Base-by-base conservation (phyloP, 2,888 invertebrate species). In the Tachina lurida region DNA sequence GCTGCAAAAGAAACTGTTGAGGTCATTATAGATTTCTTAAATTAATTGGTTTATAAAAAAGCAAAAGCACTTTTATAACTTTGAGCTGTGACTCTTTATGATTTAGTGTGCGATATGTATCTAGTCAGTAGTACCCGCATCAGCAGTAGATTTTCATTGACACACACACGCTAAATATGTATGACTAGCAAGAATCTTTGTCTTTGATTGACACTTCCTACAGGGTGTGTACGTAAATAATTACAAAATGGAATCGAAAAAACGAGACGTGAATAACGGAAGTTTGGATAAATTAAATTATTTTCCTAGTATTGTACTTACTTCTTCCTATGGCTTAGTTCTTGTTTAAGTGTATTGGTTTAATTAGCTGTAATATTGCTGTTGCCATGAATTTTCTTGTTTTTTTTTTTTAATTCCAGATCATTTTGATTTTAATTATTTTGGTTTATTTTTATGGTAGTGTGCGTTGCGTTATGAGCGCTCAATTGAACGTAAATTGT, bases 401-500 rank as follows among this genome's bases (percentile, higher is more conserved):
- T 84, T 10, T 77, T 74, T 47, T n/a, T 60, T 74, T 52, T 74
- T 68, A n/a, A 75, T 49, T 65, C 49, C 47, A 3, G 19, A 39
- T 47, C 19, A 22, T 49, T 67, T 22, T 52, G n/a, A 43, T 60
- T 78, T 78, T 68, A 45, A 60, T 60, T 71, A 52, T 62, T 70
- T 74, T 31, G 73, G 56, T 65, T 58, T 56, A 49, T 65, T 58
- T 63, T 45, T 41, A 47, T 54, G 22, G 43, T n/a, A 52, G 43
- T n/a, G 58, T 58, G 56, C 39, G 43, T 43, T 75, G n/a, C 17
- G 43, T 67, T 67, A 31, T 63, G 68, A 73, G 74, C 71, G 65
- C 47, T 75, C 75, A 82, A 82, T 78, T 82, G 75, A 58, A 78
- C 54, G 58, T 60, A 65, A 82, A 77, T 70, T 77, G 77, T 81